Evolutionary conservation across 92 coral and sea anemone genomes (phyloP).

Genomic region (Phenganax subtilis): DNA sequence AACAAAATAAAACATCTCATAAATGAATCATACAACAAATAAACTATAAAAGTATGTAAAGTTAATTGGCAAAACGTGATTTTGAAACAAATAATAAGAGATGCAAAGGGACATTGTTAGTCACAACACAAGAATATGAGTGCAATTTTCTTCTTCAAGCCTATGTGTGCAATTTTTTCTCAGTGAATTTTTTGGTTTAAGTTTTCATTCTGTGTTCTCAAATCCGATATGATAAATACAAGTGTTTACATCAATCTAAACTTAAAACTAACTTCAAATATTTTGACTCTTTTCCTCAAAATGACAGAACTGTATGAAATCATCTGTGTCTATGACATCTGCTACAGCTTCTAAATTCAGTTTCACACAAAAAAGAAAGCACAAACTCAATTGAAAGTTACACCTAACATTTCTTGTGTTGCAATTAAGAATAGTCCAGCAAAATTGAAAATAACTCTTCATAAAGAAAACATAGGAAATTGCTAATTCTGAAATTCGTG

Average conservation of each 20-base stretch:
- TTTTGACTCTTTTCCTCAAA: neutral
- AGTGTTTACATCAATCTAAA: too few relatives aligned
- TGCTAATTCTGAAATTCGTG: neutral
- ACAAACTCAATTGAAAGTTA: neutral
- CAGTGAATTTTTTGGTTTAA: too few relatives aligned
- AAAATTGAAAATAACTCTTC: neutral
- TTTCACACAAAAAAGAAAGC: neutral
- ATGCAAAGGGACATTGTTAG: too few relatives aligned
- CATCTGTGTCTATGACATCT: neutral
- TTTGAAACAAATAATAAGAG: too few relatives aligned
- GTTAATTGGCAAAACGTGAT: too few relatives aligned
- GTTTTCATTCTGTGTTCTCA: too few relatives aligned
- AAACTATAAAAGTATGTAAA: too few relatives aligned
- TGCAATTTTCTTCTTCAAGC: too few relatives aligned
- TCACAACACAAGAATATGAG: too few relatives aligned
- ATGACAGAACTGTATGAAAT: neutral
- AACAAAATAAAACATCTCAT: neutral
- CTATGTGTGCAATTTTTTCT: too few relatives aligned
- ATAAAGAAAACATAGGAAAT: neutral
- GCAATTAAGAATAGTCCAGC: neutral
- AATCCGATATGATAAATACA: too few relatives aligned
- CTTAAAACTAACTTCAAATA: neutral
- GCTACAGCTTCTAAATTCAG: neutral
- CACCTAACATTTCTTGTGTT: slow-evolving; percentile 1
- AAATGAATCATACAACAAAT: neutral